Evolutionary conservation across 2,888 invertebrate species (phyloP).

Genomic region (Nebria brevicollis): DNA sequence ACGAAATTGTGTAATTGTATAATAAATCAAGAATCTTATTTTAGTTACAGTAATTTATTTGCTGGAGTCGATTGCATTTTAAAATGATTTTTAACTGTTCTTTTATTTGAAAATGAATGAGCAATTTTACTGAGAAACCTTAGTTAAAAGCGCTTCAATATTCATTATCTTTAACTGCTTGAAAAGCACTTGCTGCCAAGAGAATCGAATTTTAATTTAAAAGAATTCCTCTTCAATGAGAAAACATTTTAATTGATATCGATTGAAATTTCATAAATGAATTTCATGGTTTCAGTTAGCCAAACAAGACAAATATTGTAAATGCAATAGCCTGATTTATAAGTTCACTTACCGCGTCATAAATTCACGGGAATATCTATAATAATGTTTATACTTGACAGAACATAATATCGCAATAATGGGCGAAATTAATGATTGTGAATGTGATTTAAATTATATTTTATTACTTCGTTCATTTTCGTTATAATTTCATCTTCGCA

Average conservation of each 20-base stretch:
- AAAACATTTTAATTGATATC: neutral
- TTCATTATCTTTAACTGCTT: neutral
- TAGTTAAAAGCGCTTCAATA: neutral
- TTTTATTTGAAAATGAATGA: conserved; percentile 1
- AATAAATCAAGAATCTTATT: neutral
- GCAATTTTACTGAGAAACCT: neutral
- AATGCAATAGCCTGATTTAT: neutral
- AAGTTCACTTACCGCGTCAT: neutral
- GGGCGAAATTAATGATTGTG: neutral
- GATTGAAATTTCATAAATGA: neutral
- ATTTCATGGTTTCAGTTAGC: neutral
- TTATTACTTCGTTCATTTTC: neutral
- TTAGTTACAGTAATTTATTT: neutral
- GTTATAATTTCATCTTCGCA: neutral
- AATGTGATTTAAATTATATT: conserved; percentile 1
- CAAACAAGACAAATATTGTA: neutral
- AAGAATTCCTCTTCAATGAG: neutral
- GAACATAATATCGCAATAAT: neutral
- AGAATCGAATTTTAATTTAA: neutral
- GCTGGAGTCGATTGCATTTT: neutral
- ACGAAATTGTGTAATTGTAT: neutral
- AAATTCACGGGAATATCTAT: neutral
- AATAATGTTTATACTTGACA: neutral
- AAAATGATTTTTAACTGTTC: neutral
- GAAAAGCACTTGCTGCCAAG: neutral